Evolutionary conservation across 2,888 invertebrate genomes (phyloP).

Genomic region (Chaetogeoica ovagalla): DNA sequence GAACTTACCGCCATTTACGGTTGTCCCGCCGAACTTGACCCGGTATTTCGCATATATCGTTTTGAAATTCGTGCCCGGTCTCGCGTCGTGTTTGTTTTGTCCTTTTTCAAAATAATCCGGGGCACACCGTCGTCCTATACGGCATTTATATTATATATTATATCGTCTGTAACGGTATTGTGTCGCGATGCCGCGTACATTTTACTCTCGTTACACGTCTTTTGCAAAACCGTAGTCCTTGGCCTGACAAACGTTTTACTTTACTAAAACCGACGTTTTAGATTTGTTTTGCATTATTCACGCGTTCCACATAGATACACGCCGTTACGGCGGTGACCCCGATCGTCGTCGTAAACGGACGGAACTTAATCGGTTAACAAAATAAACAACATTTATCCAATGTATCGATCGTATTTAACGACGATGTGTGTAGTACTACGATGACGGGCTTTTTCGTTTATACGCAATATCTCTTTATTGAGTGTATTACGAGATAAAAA

Average conservation of each 20-base stretch:
- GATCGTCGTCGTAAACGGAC: no score
- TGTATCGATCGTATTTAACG: no score
- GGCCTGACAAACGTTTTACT: background rate
- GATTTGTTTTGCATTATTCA: background rate
- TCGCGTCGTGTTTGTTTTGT: background rate
- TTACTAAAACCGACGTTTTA: background rate
- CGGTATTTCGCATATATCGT: slow-evolving; percentile 11
- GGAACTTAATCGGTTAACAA: no score
- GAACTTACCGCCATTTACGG: slow-evolving; percentile 44
- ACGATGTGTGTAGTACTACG: no score
- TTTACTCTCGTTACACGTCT: background rate
- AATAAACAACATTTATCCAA: no score
- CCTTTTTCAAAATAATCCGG: slow-evolving; percentile 9
- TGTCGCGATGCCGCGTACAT: background rate
- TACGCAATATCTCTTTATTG: no score
- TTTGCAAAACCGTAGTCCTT: background rate
- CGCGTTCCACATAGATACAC: background rate
- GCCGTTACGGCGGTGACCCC: no score
- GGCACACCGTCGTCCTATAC: background rate
- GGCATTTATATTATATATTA: no score
- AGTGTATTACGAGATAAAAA: no score
- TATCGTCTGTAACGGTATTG: background rate
- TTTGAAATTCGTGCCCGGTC: no score
- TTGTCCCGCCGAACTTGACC: slow-evolving; percentile 44
- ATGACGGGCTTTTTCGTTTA: no score